Evolutionary conservation across 2,888 invertebrate species (phyloP).

Genomic region (Cataglyphis rosenhaueri): DNA sequence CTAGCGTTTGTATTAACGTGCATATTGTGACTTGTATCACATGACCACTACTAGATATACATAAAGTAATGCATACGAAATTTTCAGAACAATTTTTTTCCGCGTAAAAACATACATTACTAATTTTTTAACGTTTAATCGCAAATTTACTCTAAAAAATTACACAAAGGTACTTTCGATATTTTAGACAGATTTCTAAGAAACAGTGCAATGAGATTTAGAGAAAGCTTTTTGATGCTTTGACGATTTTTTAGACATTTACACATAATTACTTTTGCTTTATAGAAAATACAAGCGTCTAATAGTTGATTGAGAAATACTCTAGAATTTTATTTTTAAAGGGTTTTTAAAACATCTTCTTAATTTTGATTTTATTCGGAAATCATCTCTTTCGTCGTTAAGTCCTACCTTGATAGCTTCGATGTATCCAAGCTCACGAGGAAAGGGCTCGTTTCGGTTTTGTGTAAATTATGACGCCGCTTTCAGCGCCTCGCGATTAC

Average conservation of each 20-base stretch:
- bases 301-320: not conserved
- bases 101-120: too few relatives aligned
- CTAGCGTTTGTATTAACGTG: not conserved
- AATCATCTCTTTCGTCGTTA: not conserved
- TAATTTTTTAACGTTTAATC: not conserved
- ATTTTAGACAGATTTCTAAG: not conserved
- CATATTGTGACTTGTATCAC: not conserved
- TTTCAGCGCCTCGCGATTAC: slow-evolving; percentile 50
- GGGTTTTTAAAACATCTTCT: not conserved
- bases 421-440: slow-evolving; percentile 26
- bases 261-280: not conserved
- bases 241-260: not conserved
- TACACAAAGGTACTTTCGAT: not conserved
- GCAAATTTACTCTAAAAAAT: not conserved
- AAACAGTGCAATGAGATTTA: not conserved
- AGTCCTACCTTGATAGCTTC: slow-evolving; percentile 47
- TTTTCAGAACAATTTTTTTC: slow-evolving; percentile 19
- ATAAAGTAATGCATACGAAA: not conserved
- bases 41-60: not conserved
- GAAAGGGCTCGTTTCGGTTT: not conserved
- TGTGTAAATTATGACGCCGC: slow-evolving; percentile 37
- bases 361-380: not conserved
- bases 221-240: not conserved
- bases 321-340: not conserved
- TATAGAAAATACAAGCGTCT: not conserved